Evolutionary conservation across 37 sponge, comb jelly and placozoan species (phyloP).

Genomic region (Halichondria panicea): DNA sequence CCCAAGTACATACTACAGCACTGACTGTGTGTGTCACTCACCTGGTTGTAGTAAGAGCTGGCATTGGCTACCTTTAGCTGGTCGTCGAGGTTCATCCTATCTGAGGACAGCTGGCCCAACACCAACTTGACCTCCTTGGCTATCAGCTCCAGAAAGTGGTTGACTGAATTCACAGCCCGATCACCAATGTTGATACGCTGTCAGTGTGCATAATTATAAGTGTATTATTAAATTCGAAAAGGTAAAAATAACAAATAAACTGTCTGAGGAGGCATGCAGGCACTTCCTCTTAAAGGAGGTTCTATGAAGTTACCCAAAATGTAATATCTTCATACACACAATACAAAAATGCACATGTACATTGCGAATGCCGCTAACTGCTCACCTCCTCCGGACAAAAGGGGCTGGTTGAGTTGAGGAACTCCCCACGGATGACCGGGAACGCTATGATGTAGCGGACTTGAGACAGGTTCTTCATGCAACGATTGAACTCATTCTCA

Average conservation of each 20-base stretch:
- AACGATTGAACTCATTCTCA: slow-evolving; percentile 62
- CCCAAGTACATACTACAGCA: too few relatives aligned
- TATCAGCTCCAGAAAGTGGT: slow-evolving; percentile 81
- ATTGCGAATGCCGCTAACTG: neutral
- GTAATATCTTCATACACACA: too few relatives aligned
- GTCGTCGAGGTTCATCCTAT: slow-evolving; percentile 36
- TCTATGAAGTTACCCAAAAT: too few relatives aligned
- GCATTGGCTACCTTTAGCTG: slow-evolving; percentile 19
- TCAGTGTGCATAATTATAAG: too few relatives aligned
- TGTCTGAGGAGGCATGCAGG: too few relatives aligned
- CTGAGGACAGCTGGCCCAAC: slow-evolving; percentile 24
- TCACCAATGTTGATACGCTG: slow-evolving; percentile 81
- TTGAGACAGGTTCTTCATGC: slow-evolving; percentile 36
- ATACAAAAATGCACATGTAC: too few relatives aligned
- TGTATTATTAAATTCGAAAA: too few relatives aligned
- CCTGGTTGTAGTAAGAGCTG: slow-evolving; percentile 21
- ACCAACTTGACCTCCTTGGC: slow-evolving; percentile 71
- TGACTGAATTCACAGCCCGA: slow-evolving; percentile 76
- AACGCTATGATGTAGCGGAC: slow-evolving; percentile 66
- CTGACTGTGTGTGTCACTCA: neutral
- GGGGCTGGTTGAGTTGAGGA: slow-evolving; percentile 65
- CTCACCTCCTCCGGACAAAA: slow-evolving; percentile 91
- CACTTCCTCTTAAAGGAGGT: too few relatives aligned
- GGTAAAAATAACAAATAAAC: too few relatives aligned
- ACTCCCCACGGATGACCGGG: slow-evolving; percentile 80